Conservation (phyloP, 2,113 vertebrate species). For the Corythaixoides concolor region DNA sequence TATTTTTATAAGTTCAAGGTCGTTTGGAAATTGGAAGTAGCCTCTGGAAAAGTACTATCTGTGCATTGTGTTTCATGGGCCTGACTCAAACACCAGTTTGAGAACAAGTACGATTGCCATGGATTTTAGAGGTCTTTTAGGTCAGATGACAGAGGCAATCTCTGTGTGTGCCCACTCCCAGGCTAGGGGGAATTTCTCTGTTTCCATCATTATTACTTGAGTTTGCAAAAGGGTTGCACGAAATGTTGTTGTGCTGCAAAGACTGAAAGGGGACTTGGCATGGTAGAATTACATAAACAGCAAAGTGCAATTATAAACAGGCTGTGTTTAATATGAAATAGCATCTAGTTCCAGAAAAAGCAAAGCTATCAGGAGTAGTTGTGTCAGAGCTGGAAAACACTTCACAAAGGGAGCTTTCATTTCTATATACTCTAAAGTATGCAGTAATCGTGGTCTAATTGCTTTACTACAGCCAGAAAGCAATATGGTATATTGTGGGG, state of each 20-base stretch:
- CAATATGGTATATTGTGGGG: conserved; percentile 36
- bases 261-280: background rate
- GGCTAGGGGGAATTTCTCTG: background rate
- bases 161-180: background rate
- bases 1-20: background rate
- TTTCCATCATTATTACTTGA: background rate
- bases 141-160: background rate
- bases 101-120: background rate
- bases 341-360: conserved; percentile 23
- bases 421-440: conserved; percentile 45
- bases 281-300: background rate
- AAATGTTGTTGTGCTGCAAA: background rate
- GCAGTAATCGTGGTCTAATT: conserved; percentile 39
- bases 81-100: background rate
- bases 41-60: background rate
- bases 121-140: background rate
- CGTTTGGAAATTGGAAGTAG: background rate
- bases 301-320: conserved; percentile 8
- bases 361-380: conserved; percentile 30
- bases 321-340: background rate
- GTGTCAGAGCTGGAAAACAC: conserved; percentile 37
- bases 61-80: background rate
- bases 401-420: conserved; percentile 59
- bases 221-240: background rate
- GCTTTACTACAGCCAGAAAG: conserved; percentile 39